phyloP scores from a whole-genome alignment of 2,113 vertebrate species.

The Gyps fulvus region DNA sequence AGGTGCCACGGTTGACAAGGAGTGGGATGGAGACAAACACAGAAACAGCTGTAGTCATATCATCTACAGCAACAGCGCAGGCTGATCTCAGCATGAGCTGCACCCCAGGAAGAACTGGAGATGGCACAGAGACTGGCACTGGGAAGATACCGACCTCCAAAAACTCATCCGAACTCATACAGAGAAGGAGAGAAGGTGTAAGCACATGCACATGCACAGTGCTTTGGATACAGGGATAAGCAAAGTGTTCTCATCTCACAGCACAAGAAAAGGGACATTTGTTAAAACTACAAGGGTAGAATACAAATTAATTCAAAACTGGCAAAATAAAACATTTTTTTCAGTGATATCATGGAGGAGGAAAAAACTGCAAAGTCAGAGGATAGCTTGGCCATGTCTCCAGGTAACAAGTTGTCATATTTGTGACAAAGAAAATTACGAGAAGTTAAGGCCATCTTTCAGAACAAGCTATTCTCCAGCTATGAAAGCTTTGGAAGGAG shows the following conservation, averaged over 20 bases:
- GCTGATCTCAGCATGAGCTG: not conserved
- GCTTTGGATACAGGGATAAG: not conserved
- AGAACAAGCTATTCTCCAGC: not conserved
- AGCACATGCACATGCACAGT: not conserved
- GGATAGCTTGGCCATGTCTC: not conserved
- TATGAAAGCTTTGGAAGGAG: not conserved
- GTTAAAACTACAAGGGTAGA: slow-evolving; percentile 5
- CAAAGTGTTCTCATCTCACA: not conserved
- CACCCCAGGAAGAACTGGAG: not conserved
- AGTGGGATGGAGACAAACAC: not conserved
- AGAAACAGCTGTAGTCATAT: not conserved
- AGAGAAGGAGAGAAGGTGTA: not conserved
- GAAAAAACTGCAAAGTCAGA: slow-evolving; percentile 22
- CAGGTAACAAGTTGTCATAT: not conserved
- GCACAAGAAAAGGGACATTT: not conserved
- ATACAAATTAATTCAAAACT: slow-evolving; percentile 26
- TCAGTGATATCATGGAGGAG: not conserved
- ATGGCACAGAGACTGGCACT: not conserved
- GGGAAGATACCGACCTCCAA: not conserved
- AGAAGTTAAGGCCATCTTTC: not conserved
- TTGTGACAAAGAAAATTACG: not conserved
- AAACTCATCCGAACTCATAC: not conserved
- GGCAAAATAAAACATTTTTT: not conserved
- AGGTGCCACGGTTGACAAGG: not conserved
- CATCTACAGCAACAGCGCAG: not conserved